Conservation (phyloP, 2,888 invertebrate genomes). For the Diplazon laetatorius region DNA sequence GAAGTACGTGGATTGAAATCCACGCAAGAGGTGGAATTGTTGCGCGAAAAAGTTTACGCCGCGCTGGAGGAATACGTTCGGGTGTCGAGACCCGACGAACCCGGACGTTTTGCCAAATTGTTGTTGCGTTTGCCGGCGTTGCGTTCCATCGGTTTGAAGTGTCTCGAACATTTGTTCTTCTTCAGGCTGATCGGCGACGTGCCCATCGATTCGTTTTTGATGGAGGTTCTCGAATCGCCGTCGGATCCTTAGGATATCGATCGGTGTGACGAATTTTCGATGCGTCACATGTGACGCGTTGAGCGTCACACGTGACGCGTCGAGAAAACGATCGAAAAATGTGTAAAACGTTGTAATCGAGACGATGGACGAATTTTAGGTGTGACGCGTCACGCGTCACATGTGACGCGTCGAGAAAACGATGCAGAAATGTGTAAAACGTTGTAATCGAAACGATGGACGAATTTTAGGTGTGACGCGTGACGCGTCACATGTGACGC, state of each 20-base stretch:
- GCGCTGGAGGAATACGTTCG: constrained; percentile 98
- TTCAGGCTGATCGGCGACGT: constrained; percentile 95
- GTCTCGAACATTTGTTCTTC: constrained; percentile 97
- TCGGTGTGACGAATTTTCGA: constrained; percentile 77
- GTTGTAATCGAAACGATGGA: too few relatives aligned
- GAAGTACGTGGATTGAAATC: constrained; percentile 95
- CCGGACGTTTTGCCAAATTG: constrained; percentile 97
- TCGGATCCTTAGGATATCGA: constrained; percentile 81
- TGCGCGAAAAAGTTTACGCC: constrained; percentile 97
- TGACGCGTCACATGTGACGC: too few relatives aligned
- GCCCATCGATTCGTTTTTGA: constrained; percentile 92
- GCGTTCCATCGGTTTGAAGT: constrained; percentile 95
- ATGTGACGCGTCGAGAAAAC: too few relatives aligned
- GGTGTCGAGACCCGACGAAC: constrained; percentile 93
- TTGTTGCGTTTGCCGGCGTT: constrained; percentile 94
- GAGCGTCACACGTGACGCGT: too few relatives aligned
- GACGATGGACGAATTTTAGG: too few relatives aligned
- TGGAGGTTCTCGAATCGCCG: constrained; percentile 90
- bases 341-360: too few relatives aligned
- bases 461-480: too few relatives aligned
- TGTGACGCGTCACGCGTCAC: too few relatives aligned
- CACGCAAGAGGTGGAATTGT: constrained; percentile 90
- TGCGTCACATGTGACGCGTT: too few relatives aligned
- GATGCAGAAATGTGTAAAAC: too few relatives aligned
- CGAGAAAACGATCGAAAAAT: too few relatives aligned